Percentiles rank a stretch among this genome's conserved stretches.
These are phyloP conservation scores for Zosterops pallidus DNA, from an alignment of 2,113 vertebrate species.

Conservation along the genomic window DNA sequence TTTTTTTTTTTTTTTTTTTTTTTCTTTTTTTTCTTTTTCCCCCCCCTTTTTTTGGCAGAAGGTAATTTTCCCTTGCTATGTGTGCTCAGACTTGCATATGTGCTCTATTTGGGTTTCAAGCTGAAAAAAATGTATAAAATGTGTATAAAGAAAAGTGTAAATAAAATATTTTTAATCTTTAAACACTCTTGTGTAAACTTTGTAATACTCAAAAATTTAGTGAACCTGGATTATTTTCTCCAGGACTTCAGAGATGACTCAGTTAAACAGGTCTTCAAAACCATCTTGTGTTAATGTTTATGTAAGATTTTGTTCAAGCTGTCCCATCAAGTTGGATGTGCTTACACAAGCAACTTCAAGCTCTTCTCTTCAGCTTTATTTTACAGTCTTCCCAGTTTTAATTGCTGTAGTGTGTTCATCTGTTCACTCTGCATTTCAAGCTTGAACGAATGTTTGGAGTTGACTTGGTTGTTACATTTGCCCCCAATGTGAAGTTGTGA, in stretches of 20 bases:
- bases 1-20: slow-evolving; percentile 21
- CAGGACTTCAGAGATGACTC: not conserved
- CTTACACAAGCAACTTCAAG: not conserved
- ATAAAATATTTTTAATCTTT: slow-evolving; percentile 86
- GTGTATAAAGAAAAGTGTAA: slow-evolving; percentile 82
- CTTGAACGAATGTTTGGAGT: not conserved
- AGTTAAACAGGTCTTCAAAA: not conserved
- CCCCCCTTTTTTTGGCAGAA: slow-evolving; percentile 50
- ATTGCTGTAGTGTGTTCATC: not conserved
- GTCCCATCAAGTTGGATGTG: not conserved
- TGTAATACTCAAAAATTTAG: not conserved
- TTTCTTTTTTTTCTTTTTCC: not conserved
- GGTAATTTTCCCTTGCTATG: slow-evolving; percentile 72
- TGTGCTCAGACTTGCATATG: slow-evolving; percentile 73
- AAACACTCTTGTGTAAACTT: slow-evolving; percentile 53
- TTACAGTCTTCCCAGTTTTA: not conserved
- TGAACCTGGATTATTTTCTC: not conserved
- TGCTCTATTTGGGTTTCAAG: slow-evolving; percentile 75
- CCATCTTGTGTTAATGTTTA: not conserved
- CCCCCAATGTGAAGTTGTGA: not conserved
- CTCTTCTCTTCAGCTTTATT: not conserved
- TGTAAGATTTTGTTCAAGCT: not conserved
- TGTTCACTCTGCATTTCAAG: not conserved
- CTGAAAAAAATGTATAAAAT: slow-evolving; percentile 77
- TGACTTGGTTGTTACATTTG: not conserved